A percentile compares a stretch with the other conserved stretches of the same genome.
Evolutionary conservation across 2,113 vertebrate species (phyloP).

Genomic region (Dromas ardeola): DNA sequence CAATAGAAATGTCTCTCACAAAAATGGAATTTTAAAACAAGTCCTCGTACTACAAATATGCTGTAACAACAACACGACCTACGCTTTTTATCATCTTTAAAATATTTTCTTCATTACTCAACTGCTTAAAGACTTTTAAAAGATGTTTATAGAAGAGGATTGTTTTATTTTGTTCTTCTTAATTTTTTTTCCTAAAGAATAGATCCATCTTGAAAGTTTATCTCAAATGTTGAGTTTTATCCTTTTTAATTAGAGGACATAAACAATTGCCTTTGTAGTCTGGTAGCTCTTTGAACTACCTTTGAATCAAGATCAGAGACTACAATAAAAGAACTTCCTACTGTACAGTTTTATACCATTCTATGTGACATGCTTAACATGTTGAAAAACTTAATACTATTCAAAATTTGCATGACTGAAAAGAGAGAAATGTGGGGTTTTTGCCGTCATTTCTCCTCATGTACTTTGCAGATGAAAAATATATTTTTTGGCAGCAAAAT

Average conservation of each 20-base stretch:
- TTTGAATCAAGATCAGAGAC: conserved; percentile 50
- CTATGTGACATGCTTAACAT: not conserved
- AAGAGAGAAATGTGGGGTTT: not conserved
- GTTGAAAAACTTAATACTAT: not conserved
- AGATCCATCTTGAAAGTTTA: not conserved
- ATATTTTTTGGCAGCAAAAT: not conserved
- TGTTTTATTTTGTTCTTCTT: not conserved
- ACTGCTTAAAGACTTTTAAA: not conserved
- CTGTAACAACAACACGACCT: not conserved
- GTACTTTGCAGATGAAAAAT: not conserved
- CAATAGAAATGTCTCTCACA: not conserved
- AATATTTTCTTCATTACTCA: not conserved
- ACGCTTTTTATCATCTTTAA: not conserved
- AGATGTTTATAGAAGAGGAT: not conserved
- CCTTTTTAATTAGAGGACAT: conserved; percentile 7
- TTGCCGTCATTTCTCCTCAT: not conserved
- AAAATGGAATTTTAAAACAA: not conserved
- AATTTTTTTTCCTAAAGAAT: not conserved
- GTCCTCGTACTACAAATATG: not conserved
- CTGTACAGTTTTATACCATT: not conserved
- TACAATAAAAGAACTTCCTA: not conserved
- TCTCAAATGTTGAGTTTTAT: not conserved
- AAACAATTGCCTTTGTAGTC: not conserved
- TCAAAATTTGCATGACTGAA: not conserved
- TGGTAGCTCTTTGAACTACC: conserved; percentile 27